Conservation (phyloP, 2,113 vertebrate species). For the Numida meleagris region DNA sequence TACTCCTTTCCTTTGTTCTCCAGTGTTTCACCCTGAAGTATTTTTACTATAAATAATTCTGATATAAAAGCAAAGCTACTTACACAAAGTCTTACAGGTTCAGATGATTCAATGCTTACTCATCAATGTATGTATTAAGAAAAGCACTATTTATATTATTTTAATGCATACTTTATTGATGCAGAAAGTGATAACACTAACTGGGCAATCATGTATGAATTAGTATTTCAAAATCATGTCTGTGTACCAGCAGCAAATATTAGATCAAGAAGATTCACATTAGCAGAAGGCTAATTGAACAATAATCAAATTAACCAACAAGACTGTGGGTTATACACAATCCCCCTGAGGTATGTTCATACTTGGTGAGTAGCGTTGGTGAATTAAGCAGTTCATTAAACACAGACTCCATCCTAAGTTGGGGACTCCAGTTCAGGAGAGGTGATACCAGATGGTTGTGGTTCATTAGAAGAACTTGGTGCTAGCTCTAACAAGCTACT, state of each 20-base stretch:
- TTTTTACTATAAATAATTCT: neutral
- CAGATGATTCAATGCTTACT: neutral
- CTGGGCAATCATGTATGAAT: neutral
- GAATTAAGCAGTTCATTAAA: neutral
- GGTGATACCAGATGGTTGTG: conserved; percentile 6
- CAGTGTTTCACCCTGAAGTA: neutral
- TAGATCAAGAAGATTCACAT: neutral
- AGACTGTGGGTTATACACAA: neutral
- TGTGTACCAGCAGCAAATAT: neutral
- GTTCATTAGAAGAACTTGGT: neutral
- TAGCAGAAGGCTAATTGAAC: conserved; percentile 6
- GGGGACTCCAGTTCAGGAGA: neutral
- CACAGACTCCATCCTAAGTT: neutral
- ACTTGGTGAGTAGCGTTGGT: neutral
- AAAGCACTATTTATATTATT: neutral
- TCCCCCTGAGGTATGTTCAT: neutral
- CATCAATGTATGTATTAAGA: neutral
- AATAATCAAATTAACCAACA: conserved; percentile 26
- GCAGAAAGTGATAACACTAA: neutral
- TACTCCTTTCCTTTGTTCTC: neutral
- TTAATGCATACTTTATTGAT: conserved; percentile 9
- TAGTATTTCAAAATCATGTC: neutral
- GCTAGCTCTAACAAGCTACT: neutral
- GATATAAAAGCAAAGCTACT: neutral
- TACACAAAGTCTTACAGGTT: neutral